Evolutionary conservation across 1,140 invertebrate genomes (phyloP), one percentile per base, ranked within the genome.

Genomic region (Drosophila hydei): DNA sequence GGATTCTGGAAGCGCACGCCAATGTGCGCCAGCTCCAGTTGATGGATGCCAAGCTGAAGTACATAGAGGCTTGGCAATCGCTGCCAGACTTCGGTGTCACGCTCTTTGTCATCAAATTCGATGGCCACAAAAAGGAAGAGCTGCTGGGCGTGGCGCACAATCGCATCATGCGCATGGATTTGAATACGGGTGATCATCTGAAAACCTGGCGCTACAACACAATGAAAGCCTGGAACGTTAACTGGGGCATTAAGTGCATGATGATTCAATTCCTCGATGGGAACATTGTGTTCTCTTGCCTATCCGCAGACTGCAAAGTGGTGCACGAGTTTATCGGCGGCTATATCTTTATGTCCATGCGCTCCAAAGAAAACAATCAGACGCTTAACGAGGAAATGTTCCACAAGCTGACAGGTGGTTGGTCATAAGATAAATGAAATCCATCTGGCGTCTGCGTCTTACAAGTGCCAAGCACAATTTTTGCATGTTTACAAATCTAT

Each of bases 181-280:
- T 97, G 1, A 95, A 95, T 78, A 96, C 95, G 47, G 98, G 98
- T 0, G 98, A 99, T 92, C 97, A 98, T 90, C 93, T 98, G 43
- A 99, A 99, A 92, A 99, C 98, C 0, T 99, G 98, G 98, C 94
- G 98, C 76, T 99, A 97, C 92, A 98, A 97, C 79, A 97, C 96
- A 2, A 98, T 99, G 96, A 99, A 99, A 94, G 97, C 98, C 7
- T 99, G 99, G 99, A 99, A 99, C 91, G 98, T 99, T 1, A 99
- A 99, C 92, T 99, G 99, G 99, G 98, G 99, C 92, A 97, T 98
- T 4, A 97, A 98, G 91, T 96, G 98, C 91, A 98, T 99, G 95
- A 98, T 98, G 95, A 96, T 99, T 2, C 98, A 99, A 91, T 98
- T 99, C 90, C 98, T 99, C 89, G 97, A 99, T 63, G 97, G 96